Percentiles rank a stretch among this genome's conserved stretches.
These are phyloP conservation scores for Phania funesta DNA, from an alignment of 2,888 invertebrate species.

Conservation along the genomic window DNA sequence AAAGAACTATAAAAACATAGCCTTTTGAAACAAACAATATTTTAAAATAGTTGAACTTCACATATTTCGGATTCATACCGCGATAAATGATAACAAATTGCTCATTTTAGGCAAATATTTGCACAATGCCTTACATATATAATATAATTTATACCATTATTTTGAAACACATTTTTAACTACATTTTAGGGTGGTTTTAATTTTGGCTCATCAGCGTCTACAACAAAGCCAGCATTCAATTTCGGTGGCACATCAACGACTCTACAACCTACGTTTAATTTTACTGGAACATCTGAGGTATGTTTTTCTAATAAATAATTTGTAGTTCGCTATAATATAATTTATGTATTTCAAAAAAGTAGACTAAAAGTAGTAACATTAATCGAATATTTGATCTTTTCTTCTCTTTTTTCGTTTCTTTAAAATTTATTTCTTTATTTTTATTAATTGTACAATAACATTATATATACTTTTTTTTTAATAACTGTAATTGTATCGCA, in stretches of 20 bases:
- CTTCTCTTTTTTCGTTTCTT: constrained; percentile 55
- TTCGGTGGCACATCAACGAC: constrained; percentile 70
- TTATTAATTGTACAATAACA: constrained; percentile 32
- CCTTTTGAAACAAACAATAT: no score
- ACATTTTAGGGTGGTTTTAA: constrained; percentile 67
- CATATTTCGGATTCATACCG: no score
- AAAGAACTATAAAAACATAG: no score
- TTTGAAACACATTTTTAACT: constrained; percentile 3
- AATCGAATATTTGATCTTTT: constrained; percentile 56
- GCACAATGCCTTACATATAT: background rate
- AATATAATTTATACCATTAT: background rate
- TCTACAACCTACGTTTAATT: constrained; percentile 74
- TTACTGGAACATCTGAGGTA: constrained; percentile 73
- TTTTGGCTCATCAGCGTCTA: constrained; percentile 59
- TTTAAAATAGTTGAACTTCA: no score
- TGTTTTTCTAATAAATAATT: constrained; percentile 25
- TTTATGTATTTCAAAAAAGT: constrained; percentile 4
- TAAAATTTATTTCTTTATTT: constrained; percentile 36
- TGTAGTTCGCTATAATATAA: constrained; percentile 1
- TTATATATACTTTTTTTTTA: constrained; percentile 33
- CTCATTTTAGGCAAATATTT: background rate
- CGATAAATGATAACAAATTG: no score
- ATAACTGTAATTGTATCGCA: constrained; percentile 52
- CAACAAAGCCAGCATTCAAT: constrained; percentile 74
- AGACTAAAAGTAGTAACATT: constrained; percentile 45